Base-by-base conservation (phyloP, 2,113 vertebrate genomes). In the Morone chrysops region DNA sequence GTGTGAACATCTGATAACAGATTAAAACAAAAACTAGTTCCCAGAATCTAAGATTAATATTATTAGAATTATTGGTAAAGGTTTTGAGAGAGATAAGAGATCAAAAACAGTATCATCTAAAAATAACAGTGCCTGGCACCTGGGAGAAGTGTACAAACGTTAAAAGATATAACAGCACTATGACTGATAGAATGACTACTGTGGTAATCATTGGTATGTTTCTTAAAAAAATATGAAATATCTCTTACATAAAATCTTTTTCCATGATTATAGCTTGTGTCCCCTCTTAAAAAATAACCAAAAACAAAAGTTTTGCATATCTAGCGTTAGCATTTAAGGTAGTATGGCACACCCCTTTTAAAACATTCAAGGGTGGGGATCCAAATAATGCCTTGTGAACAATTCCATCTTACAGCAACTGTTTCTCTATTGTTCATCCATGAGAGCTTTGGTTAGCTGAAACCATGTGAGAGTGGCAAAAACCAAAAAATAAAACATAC, bases 311-410 rank as follows among this genome's bases (percentile, higher is more conserved):
- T 97, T 98, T 99, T 99, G 98, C 98, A 98, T 98, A 98, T 98
- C 96, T 96, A 97, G 97, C 96, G 11, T 99, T 97, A 98, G 97
- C 96, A 96, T 99, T 99, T 99, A 99, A 99, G 98, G 98, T 99
- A 99, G 98, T 97, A 99, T 99, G 98, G 97, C 98, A 96, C 96
- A 95, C 96, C 96, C 97, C 96, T 97, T 94, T 94, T 92, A 93
- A 95, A 96, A 97, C 95, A 96, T 96, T 93, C 95, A 95, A 95
- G 95, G 96, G 95, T 93, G 96, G 96, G 96, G 93, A 96, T 97
- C 96, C 96, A 97, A 96, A 96, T 95, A 97, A 97, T 95, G 96
- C 97, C 94, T 96, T 93, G 82, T 94, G 92, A 93, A 93, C 91
- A 92, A 91, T 92, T 94, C 94, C 91, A 93, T 93, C 93, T 92